These are phyloP conservation scores for Brachionus calyciflorus DNA, from an alignment of 1,140 invertebrate species.

Conservation along the genomic window DNA sequence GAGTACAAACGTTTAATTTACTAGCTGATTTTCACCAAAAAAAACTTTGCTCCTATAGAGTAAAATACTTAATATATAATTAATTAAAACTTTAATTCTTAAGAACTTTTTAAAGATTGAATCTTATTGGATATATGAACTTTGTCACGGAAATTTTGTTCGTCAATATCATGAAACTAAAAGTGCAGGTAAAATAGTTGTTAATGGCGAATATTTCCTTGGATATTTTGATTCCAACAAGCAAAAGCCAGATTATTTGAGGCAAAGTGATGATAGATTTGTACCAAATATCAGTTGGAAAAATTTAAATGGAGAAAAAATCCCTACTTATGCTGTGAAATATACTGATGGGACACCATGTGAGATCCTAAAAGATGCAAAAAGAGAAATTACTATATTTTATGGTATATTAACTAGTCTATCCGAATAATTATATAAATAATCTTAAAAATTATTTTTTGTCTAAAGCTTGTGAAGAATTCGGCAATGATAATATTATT, in stretches of 20 bases:
- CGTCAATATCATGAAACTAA: conserved; percentile 78
- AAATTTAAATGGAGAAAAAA: conserved; percentile 39
- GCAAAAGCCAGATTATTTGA: conserved; percentile 42
- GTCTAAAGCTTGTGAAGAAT: conserved; percentile 34
- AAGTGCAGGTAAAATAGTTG: conserved; percentile 13
- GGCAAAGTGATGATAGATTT: conserved; percentile 22
- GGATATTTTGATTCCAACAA: conserved; percentile 31
- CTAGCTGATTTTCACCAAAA: background rate
- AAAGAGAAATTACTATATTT: conserved; percentile 30
- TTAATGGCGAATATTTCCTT: conserved; percentile 30
- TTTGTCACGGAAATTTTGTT: conserved; percentile 85
- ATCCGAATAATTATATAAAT: background rate
- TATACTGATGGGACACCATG: conserved; percentile 45
- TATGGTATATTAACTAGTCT: conserved; percentile 30
- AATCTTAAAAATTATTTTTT: too few relatives aligned
- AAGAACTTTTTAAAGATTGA: conserved; percentile 67
- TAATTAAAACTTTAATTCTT: background rate
- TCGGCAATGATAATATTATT: conserved; percentile 36
- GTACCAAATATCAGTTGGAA: conserved; percentile 7
- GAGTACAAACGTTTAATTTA: background rate
- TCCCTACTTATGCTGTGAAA: conserved; percentile 15
- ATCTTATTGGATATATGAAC: conserved; percentile 93
- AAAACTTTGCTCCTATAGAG: conserved; percentile 45
- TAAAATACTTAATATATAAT: background rate
- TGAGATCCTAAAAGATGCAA: conserved; percentile 27